Conservation (phyloP, 2,888 invertebrate genomes). For the Hybos culiciformis region DNA sequence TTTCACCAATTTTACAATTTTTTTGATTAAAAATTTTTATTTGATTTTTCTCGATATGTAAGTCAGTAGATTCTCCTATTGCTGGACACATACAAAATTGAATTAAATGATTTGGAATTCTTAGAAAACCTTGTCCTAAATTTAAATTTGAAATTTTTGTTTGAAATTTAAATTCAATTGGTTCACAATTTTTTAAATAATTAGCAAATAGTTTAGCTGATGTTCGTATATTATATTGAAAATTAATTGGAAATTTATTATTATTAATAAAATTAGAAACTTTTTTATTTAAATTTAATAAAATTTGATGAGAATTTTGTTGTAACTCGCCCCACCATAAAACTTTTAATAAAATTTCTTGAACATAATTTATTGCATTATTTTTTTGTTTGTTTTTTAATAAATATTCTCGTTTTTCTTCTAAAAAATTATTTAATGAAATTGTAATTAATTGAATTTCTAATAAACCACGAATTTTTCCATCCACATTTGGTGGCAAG, state of each 20-base stretch:
- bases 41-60: not conserved
- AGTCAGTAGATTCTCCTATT: not conserved
- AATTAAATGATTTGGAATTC: conserved; percentile 9
- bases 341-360: not conserved
- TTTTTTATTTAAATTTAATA: conserved; percentile 16
- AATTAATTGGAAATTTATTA: not conserved
- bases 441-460: conserved; percentile 22
- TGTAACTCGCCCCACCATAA: conserved; percentile 23
- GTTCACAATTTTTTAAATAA: conserved; percentile 22
- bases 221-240: conserved; percentile 21
- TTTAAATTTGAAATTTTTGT: conserved; percentile 13
- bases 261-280: not conserved
- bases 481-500: conserved; percentile 14
- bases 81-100: not conserved
- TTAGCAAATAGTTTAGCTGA: conserved; percentile 27
- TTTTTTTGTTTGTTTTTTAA: too few species aligned
- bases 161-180: conserved; percentile 20
- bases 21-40: conserved; percentile 11
- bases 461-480: conserved; percentile 16
- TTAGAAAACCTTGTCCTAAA: conserved; percentile 11
- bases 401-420: not conserved
- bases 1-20: conserved; percentile 9
- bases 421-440: not conserved
- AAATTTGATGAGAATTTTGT: conserved; percentile 2
- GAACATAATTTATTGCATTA: not conserved